Conservation (phyloP, 2,113 vertebrate genomes). For the Benitochromis conjunctus region DNA sequence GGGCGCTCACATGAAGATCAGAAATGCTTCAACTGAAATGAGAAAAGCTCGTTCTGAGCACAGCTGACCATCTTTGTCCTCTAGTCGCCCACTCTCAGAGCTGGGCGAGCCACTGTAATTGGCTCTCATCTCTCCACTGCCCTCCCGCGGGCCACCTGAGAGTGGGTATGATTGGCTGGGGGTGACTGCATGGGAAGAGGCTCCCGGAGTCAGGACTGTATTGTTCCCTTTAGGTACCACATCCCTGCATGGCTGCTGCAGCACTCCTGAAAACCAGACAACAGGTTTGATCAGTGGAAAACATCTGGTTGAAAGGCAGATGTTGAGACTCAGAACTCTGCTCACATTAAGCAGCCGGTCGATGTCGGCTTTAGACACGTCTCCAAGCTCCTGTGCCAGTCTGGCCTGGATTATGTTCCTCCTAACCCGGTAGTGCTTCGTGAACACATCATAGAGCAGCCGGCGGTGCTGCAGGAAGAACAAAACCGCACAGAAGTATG, state of each 20-base stretch:
- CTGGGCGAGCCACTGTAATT: constrained; percentile 41
- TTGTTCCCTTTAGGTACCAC: constrained; percentile 98
- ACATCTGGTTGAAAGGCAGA: rapidly evolving
- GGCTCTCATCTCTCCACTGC: constrained; percentile 36
- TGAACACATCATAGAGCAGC: constrained; percentile 89
- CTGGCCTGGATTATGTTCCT: constrained; percentile 82
- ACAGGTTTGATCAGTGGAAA: not conserved
- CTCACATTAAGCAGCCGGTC: constrained; percentile 91
- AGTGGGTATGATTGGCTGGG: constrained; percentile 28
- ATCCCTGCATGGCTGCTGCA: constrained; percentile 88
- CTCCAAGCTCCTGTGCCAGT: constrained; percentile 85
- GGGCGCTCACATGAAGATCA: not conserved
- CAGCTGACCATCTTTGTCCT: constrained; percentile 2
- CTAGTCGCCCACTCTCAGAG: not conserved
- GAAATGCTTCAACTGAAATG: constrained; percentile 13
- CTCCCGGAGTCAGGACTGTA: constrained; percentile 87
- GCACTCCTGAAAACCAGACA: constrained; percentile 81
- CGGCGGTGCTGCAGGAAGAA: constrained; percentile 81
- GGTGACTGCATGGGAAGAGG: not conserved
- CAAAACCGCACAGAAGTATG: not conserved
- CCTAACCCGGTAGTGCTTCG: constrained; percentile 87
- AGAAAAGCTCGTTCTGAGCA: constrained; percentile 29
- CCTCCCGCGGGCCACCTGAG: constrained; percentile 40
- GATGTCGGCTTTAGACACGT: constrained; percentile 84
- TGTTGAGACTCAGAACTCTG: rapidly evolving